phyloP scores from a whole-genome alignment of 2,113 vertebrate genomes.

The Perccottus glenii region DNA sequence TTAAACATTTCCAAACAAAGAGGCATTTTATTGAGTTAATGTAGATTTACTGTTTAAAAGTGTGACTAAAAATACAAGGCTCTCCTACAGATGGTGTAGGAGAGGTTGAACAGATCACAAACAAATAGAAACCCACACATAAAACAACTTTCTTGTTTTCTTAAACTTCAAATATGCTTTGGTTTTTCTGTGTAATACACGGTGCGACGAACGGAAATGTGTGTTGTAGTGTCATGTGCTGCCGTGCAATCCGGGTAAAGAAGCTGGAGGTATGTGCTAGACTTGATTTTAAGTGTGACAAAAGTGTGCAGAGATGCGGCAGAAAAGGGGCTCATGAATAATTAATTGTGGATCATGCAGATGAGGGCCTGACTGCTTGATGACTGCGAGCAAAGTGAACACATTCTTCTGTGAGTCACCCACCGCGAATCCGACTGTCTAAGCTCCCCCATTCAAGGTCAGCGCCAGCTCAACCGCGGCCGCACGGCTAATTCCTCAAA shows the following conservation, averaged over 20 bases:
- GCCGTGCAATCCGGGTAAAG: not conserved
- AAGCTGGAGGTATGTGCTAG: conserved; percentile 1
- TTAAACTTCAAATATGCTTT: not conserved
- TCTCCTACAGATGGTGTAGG: not conserved
- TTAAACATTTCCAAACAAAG: not conserved
- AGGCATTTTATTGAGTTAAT: not conserved
- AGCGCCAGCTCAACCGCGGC: conserved; percentile 29
- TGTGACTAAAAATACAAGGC: conserved; percentile 7
- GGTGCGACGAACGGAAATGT: not conserved
- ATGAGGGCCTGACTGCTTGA: conserved; percentile 61
- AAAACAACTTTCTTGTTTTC: not conserved
- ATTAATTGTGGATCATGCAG: conserved; percentile 63
- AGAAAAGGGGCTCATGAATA: conserved; percentile 61
- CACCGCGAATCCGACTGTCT: conserved; percentile 43
- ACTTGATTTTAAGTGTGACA: conserved; percentile 24
- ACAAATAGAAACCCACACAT: conserved; percentile 2
- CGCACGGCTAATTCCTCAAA: conserved; percentile 46
- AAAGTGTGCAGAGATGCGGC: conserved; percentile 25
- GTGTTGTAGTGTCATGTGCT: conserved; percentile 1
- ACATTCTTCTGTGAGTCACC: conserved; percentile 64
- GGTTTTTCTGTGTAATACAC: not conserved
- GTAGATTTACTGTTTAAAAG: conserved; percentile 4
- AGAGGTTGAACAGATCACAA: conserved; percentile 2
- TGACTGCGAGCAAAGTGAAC: conserved; percentile 60
- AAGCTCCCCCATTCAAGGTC: conserved; percentile 58